Evolutionary conservation across 2,888 invertebrate species (phyloP).

Genomic region (Laothoe populi): DNA sequence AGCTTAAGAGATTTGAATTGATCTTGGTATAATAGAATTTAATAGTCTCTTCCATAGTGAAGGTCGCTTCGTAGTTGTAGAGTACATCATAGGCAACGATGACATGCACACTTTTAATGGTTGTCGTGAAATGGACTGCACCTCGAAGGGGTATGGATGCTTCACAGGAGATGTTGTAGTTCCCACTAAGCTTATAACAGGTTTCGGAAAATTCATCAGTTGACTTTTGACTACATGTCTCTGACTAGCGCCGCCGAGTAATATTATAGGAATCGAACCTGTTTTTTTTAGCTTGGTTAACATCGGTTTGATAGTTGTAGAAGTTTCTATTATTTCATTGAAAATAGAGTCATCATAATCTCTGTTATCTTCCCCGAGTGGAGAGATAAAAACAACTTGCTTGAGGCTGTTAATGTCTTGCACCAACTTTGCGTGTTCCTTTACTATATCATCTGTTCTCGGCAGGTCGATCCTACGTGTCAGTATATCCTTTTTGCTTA

Average conservation of each 20-base stretch:
- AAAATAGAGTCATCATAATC: slow-evolving; percentile 77
- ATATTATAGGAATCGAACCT: slow-evolving; percentile 61
- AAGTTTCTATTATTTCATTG: slow-evolving; percentile 71
- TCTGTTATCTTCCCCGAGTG: slow-evolving; percentile 60
- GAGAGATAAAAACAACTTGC: slow-evolving; percentile 67
- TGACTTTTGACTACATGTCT: slow-evolving; percentile 60
- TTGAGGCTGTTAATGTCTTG: slow-evolving; percentile 76
- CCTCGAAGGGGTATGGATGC: slow-evolving; percentile 75
- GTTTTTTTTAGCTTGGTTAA: slow-evolving; percentile 48
- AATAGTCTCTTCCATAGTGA: slow-evolving; percentile 67
- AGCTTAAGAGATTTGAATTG: slow-evolving; percentile 22
- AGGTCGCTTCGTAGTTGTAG: slow-evolving; percentile 56
- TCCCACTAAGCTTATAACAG: slow-evolving; percentile 67
- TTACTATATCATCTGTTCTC: slow-evolving; percentile 63
- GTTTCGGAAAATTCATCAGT: slow-evolving; percentile 57
- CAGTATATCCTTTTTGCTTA: slow-evolving; percentile 32
- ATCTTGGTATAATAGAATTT: slow-evolving; percentile 65
- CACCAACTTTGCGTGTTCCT: slow-evolving; percentile 77
- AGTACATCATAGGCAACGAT: slow-evolving; percentile 49
- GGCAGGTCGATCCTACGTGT: slow-evolving; percentile 40
- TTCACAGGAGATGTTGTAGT: slow-evolving; percentile 67
- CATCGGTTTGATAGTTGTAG: slow-evolving; percentile 40
- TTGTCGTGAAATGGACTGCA: slow-evolving; percentile 53
- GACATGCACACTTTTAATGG: slow-evolving; percentile 71
- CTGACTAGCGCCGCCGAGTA: slow-evolving; percentile 69